phyloP scores from a whole-genome alignment of 2,888 invertebrate genomes.

The Carabus problematicus region DNA sequence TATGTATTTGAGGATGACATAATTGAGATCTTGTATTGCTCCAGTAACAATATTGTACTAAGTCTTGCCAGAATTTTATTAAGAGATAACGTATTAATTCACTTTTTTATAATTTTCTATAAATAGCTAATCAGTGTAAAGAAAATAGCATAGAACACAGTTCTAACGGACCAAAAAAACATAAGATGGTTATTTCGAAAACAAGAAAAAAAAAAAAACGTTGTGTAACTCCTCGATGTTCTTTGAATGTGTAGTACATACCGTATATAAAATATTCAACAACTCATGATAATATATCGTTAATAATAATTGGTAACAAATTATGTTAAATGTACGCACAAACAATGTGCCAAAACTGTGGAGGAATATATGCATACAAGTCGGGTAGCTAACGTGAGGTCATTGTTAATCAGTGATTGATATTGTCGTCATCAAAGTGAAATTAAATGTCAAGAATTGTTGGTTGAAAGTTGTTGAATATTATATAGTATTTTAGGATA shows the following conservation, averaged over 20 bases:
- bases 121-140: constrained; percentile 35
- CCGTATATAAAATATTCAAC: constrained; percentile 39
- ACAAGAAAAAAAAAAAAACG: constrained; percentile 20
- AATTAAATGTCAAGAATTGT: constrained; percentile 26
- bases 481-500: constrained; percentile 40
- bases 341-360: constrained; percentile 30
- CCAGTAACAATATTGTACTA: too few species aligned
- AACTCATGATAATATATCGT: constrained; percentile 13
- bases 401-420: constrained; percentile 14
- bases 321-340: constrained; percentile 25
- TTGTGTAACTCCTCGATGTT: constrained; percentile 35
- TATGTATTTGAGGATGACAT: too few species aligned
- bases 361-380: neutral
- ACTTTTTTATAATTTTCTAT: constrained; percentile 37
- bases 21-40: too few species aligned
- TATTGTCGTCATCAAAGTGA: constrained; percentile 30
- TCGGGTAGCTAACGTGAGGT: neutral
- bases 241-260: constrained; percentile 37
- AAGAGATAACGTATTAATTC: neutral
- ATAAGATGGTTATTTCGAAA: constrained; percentile 31
- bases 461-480: constrained; percentile 39
- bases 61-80: too few species aligned
- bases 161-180: constrained; percentile 40
- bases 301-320: constrained; percentile 7
- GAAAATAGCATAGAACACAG: constrained; percentile 40